Evolutionary conservation across 2,797 vertebrate genomes (phyloP), one percentile per base, ranked within the genome.

Genomic region (Helarctos malayanus): DNA sequence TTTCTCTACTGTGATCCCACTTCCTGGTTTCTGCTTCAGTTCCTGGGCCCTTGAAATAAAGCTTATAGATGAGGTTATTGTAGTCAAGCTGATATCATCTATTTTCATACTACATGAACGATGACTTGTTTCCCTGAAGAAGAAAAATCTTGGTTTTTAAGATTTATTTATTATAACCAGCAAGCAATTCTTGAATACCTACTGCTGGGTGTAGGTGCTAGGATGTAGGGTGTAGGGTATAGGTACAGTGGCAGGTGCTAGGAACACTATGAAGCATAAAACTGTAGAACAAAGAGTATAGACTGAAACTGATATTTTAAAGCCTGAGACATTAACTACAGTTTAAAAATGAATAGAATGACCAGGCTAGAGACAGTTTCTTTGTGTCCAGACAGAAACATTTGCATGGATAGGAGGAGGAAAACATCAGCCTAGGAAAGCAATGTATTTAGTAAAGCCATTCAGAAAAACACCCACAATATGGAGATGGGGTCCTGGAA

Each of bases 271-370:
- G 54, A 59, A 59, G 2, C 21, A 14, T 56, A 87, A 68, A 6
- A 29, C 10, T 90, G 2, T 15, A 61, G 14, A 15, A 5, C 52
- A 47, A 47, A 56, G 12, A 59, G 38, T 29, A 23, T 14, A 76
- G n/a, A n/a, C 16, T 61, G 79, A 91, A 85, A 78, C 5, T 57
- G 29, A 85, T 88, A 47, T 4, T 83, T 65, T 87, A 65, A 89
- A 83, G 29, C 25, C 14, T 54, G 12, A 94, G n/a, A 29, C 47
- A 61, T 73, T 89, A 56, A 59, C 5, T 85, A 12, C 8, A 59
- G 56, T 54, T 73, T 79, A 25, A 86, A 84, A 79, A 80, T 73
- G 82, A 90, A 84, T 80, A 49, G 12, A 57, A 93, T 78, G 73
- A 65, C 19, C 5, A 69, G 32, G 1, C 23, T 96, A 14, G 3